These are phyloP conservation scores for Chrysolina oricalcia DNA, from an alignment of 2,888 invertebrate genomes.

Conservation along the genomic window DNA sequence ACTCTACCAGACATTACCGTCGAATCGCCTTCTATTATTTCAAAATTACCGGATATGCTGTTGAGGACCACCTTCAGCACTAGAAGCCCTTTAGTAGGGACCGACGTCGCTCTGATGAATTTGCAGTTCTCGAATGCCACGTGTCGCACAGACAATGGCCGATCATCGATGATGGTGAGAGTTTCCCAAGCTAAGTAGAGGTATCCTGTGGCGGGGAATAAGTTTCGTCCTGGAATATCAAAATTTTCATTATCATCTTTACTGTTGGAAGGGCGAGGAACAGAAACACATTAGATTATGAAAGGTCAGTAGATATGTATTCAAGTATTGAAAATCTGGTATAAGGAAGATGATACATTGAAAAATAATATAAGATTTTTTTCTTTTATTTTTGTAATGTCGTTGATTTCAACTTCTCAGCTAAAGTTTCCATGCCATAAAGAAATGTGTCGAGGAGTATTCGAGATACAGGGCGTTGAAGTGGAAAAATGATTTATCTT, in stretches of 20 bases:
- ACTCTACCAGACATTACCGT: conserved; percentile 55
- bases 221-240: conserved; percentile 55
- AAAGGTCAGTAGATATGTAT: too few relatives aligned
- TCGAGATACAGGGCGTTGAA: too few relatives aligned
- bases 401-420: too few relatives aligned
- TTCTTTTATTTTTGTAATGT: too few relatives aligned
- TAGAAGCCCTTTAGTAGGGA: conserved; percentile 68
- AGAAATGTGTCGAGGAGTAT: too few relatives aligned
- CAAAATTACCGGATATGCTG: conserved; percentile 61
- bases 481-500: too few relatives aligned
- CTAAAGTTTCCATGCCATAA: too few relatives aligned
- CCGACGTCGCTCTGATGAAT: conserved; percentile 74
- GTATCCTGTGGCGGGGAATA: conserved; percentile 77
- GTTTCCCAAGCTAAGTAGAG: conserved; percentile 72
- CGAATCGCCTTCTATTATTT: conserved; percentile 58
- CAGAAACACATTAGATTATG: too few relatives aligned
- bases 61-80: conserved; percentile 41
- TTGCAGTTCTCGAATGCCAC: conserved; percentile 76
- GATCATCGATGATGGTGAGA: conserved; percentile 69
- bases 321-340: too few relatives aligned
- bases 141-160: conserved; percentile 70
- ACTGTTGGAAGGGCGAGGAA: background rate
- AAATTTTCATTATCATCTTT: background rate
- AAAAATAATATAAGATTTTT: too few relatives aligned
- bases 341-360: too few relatives aligned